Percentiles rank a stretch among this genome's conserved stretches.
Evolutionary conservation across 1,140 invertebrate genomes (phyloP).

Genomic region (Sesamia nonagrioides): DNA sequence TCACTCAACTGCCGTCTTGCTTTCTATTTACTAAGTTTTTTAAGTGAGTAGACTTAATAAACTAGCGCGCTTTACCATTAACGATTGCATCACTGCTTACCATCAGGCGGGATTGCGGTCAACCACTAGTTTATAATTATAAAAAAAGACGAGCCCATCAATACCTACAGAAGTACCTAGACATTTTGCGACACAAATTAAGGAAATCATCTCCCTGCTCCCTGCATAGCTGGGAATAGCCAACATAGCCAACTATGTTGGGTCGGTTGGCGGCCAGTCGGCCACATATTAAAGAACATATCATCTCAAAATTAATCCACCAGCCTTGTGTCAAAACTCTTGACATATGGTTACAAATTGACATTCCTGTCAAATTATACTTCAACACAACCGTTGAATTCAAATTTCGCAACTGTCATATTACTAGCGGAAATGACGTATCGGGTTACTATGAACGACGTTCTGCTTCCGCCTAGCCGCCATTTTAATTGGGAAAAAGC

Average conservation of each 20-base stretch:
- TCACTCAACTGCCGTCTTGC: too few relatives aligned
- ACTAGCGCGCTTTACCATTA: too few relatives aligned
- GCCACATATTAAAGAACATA: background rate
- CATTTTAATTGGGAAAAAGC: slow-evolving; percentile 55
- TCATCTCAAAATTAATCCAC: background rate
- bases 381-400: slow-evolving; percentile 32
- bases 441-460: slow-evolving; percentile 38
- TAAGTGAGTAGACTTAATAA: too few relatives aligned
- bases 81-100: too few relatives aligned
- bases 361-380: slow-evolving; percentile 44
- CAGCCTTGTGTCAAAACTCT: background rate
- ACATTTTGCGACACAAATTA: slow-evolving; percentile 8
- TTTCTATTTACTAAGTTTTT: too few relatives aligned
- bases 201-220: background rate
- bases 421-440: slow-evolving; percentile 41
- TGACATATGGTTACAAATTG: slow-evolving; percentile 33
- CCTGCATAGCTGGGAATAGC: too few relatives aligned
- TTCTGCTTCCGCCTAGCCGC: slow-evolving; percentile 41
- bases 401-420: slow-evolving; percentile 49
- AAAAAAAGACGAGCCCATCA: too few relatives aligned
- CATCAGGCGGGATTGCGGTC: too few relatives aligned
- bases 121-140: too few relatives aligned
- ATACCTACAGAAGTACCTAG: background rate
- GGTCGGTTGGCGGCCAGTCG: too few relatives aligned
- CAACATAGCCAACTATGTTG: too few relatives aligned